Evolutionary conservation across 2,797 vertebrate genomes (phyloP).

Genomic region (Eurystomus glaucurus): DNA sequence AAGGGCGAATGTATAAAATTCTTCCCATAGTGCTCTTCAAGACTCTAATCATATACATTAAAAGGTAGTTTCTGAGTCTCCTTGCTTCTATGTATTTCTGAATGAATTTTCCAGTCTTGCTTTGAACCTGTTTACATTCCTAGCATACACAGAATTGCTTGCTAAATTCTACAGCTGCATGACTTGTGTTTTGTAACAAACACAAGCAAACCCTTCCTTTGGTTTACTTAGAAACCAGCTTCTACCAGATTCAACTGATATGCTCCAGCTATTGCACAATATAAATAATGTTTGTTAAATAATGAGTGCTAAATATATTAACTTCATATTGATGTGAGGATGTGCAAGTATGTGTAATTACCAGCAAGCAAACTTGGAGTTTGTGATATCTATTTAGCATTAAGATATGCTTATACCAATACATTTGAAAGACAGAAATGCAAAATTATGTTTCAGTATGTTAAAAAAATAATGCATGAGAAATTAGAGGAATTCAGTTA

Average conservation of each 20-base stretch:
- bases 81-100: background rate
- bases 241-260: background rate
- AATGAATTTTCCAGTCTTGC: background rate
- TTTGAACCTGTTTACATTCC: background rate
- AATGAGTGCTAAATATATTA: background rate
- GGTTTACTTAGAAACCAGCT: background rate
- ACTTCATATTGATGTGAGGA: background rate
- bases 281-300: background rate
- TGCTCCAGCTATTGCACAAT: background rate
- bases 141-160: background rate
- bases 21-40: background rate
- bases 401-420: background rate
- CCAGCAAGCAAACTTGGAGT: background rate
- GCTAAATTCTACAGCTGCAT: background rate
- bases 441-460: background rate
- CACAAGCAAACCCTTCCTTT: background rate
- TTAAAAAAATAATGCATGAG: background rate
- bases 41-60: background rate
- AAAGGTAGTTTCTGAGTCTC: background rate
- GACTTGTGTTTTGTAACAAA: background rate
- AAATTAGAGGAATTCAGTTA: background rate
- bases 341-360: background rate
- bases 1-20: rapidly evolving
- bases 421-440: background rate
- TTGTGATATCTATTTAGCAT: background rate